Percentiles rank a stretch among this genome's conserved stretches.
Conservation (phyloP, 2,797 vertebrate genomes). For the Odontamblyopus lacepedii region DNA sequence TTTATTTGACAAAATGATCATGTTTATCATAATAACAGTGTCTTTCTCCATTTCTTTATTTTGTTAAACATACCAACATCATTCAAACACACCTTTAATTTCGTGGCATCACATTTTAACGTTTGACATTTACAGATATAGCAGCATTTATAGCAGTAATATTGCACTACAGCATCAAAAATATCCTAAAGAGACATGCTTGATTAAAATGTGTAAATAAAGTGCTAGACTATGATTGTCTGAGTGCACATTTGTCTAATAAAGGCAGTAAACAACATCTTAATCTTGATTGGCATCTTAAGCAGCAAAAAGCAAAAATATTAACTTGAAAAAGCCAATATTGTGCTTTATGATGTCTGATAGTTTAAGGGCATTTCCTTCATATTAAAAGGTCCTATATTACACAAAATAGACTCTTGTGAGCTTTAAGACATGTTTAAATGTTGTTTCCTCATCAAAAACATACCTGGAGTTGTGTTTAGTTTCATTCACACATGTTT, state of each 20-base stretch:
- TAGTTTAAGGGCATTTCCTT: conserved; percentile 18
- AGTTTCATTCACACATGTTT: too few species aligned
- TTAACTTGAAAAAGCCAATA: conserved; percentile 6
- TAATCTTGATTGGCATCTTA: conserved; percentile 66
- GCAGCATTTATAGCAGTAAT: conserved; percentile 31
- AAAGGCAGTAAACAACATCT: conserved; percentile 60
- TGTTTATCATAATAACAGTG: background rate
- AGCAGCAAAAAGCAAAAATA: conserved; percentile 38
- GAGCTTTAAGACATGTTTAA: too few species aligned
- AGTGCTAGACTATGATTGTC: conserved; percentile 55
- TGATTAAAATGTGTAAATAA: conserved; percentile 37
- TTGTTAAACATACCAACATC: conserved; percentile 16
- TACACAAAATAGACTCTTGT: too few species aligned
- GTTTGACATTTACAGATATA: conserved; percentile 31
- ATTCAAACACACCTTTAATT: conserved; percentile 24
- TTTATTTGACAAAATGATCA: conserved; percentile 48
- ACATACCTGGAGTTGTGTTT: too few species aligned
- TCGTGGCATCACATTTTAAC: conserved; percentile 30
- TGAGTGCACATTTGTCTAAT: conserved; percentile 37
- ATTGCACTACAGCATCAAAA: conserved; percentile 40
- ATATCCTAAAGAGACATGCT: conserved; percentile 15
- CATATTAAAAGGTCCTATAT: background rate
- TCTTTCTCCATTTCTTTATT: conserved; percentile 21
- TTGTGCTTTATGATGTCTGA: background rate
- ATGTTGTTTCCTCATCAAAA: too few species aligned